Percentiles rank a stretch among this genome's conserved stretches.
These are phyloP conservation scores for Lerista edwardsae DNA, from an alignment of 2,797 vertebrate species.

Conservation along the genomic window DNA sequence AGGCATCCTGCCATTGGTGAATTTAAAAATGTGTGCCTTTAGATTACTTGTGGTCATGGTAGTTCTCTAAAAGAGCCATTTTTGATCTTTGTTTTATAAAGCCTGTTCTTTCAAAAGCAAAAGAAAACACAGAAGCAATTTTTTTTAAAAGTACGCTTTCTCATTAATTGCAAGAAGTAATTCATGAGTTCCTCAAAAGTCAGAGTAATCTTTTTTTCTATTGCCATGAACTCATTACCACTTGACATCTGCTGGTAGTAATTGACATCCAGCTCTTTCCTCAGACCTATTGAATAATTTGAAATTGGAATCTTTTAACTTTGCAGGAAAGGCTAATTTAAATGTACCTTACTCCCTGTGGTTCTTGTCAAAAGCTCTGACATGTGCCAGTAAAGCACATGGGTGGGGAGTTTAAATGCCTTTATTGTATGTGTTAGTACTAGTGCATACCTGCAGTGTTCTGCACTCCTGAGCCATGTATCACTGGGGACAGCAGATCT, in stretches of 20 bases:
- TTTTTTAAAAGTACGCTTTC: too few relatives aligned
- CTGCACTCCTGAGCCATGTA: too few relatives aligned
- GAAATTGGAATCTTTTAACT: background rate
- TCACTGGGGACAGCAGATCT: too few relatives aligned
- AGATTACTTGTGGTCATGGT: background rate
- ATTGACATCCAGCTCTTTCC: background rate
- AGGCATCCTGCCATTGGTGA: background rate
- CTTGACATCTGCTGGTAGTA: background rate
- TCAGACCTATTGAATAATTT: background rate
- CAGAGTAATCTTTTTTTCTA: background rate
- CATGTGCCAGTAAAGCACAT: background rate
- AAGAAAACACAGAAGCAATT: background rate
- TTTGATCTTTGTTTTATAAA: background rate
- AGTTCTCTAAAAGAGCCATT: background rate
- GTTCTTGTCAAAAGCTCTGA: background rate
- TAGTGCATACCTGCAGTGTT: background rate
- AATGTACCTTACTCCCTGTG: background rate
- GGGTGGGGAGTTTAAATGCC: background rate
- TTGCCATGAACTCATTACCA: background rate
- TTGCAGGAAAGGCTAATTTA: background rate
- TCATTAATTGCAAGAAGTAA: conserved; percentile 15
- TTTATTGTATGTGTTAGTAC: background rate
- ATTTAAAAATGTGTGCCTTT: background rate
- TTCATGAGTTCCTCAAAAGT: background rate
- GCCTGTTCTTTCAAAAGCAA: too few relatives aligned